A percentile compares a stretch with the other conserved stretches of the same genome.
Evolutionary conservation across 2,888 invertebrate species (phyloP).

Genomic region (Hydrotaea cyrtoneurina): DNA sequence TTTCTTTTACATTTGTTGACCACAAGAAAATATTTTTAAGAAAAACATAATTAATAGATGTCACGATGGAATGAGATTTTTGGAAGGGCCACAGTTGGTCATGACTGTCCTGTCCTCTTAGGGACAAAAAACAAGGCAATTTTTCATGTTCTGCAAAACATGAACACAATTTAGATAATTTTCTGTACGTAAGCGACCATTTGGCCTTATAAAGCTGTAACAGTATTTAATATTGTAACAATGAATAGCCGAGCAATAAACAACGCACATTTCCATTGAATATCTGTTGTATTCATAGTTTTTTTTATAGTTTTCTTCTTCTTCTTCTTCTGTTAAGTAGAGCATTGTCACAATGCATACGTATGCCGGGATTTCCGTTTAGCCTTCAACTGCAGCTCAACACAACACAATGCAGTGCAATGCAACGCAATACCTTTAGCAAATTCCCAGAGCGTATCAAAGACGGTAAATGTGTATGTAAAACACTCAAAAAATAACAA

Average conservation of each 20-base stretch:
- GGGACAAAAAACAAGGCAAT: too few species aligned
- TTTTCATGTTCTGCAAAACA: too few species aligned
- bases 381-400: constrained; percentile 62
- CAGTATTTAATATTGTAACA: not conserved
- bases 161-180: too few species aligned
- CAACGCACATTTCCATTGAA: not conserved
- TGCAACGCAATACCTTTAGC: not conserved
- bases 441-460: not conserved
- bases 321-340: constrained; percentile 2
- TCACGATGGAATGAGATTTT: not conserved
- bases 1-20: not conserved
- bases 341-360: constrained; percentile 52
- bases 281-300: not conserved
- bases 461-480: constrained; percentile 1
- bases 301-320: not conserved
- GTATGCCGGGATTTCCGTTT: constrained; percentile 66
- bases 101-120: too few species aligned
- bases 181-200: too few species aligned
- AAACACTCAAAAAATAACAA: constrained; percentile 8
- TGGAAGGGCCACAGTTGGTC: not conserved
- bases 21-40: not conserved
- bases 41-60: constrained; percentile 4
- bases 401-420: not conserved
- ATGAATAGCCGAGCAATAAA: not conserved
- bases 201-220: not conserved